A percentile compares a stretch with the other conserved stretches of the same genome.
phyloP scores from a whole-genome alignment of 37 sponge, comb jelly and placozoan species.

The Haliclona indistincta region DNA sequence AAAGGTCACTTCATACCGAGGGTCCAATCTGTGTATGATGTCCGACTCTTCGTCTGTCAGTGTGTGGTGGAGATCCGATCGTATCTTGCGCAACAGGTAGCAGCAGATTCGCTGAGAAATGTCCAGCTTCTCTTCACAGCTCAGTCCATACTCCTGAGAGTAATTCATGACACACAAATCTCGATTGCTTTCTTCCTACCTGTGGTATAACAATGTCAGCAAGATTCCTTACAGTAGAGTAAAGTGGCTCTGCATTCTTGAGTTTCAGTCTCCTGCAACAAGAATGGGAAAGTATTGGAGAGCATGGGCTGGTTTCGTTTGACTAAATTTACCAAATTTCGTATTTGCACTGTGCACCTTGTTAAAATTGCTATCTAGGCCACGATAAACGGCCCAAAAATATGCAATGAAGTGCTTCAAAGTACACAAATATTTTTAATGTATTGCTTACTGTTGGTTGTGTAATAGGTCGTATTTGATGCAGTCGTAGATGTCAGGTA shows the following conservation, averaged over 20 bases:
- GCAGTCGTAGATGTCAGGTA: conserved; percentile 96
- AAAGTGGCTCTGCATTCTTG: conserved; percentile 46
- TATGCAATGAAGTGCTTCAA: not conserved
- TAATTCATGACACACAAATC: not conserved
- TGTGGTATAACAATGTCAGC: conserved; percentile 94
- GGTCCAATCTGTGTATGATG: conserved; percentile 69
- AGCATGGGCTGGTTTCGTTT: no score
- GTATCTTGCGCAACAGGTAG: conserved; percentile 80
- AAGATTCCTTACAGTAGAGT: conserved; percentile 58
- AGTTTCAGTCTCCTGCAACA: conserved; percentile 43
- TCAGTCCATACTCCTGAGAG: conserved; percentile 93
- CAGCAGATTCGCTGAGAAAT: conserved; percentile 74
- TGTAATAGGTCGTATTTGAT: conserved; percentile 93
- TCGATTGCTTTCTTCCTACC: conserved; percentile 41
- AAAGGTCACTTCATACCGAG: conserved; percentile 43
- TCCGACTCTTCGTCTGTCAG: conserved; percentile 64
- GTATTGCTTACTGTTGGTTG: conserved; percentile 62
- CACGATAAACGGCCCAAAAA: not conserved
- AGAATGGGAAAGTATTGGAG: not conserved
- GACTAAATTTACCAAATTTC: no score
- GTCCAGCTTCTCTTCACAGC: conserved; percentile 80
- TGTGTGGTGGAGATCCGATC: conserved; percentile 79
- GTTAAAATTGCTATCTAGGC: not conserved
- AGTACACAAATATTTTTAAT: conserved; percentile 3
- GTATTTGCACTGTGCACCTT: no score